A percentile compares a stretch with the other conserved stretches of the same genome.
Conservation (phyloP, 1,140 invertebrate genomes). For the Drosophila ogumai region DNA sequence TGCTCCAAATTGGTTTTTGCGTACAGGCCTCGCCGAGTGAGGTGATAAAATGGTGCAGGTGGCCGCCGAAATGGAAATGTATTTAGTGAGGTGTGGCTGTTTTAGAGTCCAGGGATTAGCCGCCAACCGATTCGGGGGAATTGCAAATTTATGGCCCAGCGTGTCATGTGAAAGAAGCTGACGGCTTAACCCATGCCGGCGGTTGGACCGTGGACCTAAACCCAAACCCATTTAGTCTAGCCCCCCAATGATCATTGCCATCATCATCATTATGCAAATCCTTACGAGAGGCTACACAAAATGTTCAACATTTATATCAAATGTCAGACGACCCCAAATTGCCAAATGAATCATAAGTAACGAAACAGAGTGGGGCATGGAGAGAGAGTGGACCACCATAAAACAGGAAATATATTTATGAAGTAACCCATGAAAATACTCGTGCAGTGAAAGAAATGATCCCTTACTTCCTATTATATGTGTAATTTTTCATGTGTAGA, state of each 20-base stretch:
- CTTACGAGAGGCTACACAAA: constrained; percentile 48
- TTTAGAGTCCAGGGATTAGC: constrained; percentile 40
- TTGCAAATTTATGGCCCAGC: constrained; percentile 61
- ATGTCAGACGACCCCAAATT: constrained; percentile 75
- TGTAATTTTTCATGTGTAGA: not conserved
- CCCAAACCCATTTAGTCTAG: constrained; percentile 34
- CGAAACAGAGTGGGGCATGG: constrained; percentile 18
- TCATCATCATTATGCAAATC: constrained; percentile 71
- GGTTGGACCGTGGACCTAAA: constrained; percentile 1
- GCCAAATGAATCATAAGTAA: constrained; percentile 79
- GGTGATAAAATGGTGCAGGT: constrained; percentile 76
- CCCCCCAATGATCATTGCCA: constrained; percentile 38
- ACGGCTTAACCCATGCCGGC: constrained; percentile 37
- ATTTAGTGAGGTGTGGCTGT: constrained; percentile 46
- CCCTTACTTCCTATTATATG: not conserved
- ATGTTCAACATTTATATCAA: constrained; percentile 74
- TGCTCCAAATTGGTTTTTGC: constrained; percentile 77
- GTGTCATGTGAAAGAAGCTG: constrained; percentile 66
- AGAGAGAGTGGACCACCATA: constrained; percentile 58
- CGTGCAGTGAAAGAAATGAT: constrained; percentile 17
- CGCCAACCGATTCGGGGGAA: constrained; percentile 39
- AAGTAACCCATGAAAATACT: constrained; percentile 54
- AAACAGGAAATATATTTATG: constrained; percentile 79
- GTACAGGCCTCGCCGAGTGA: constrained; percentile 22
- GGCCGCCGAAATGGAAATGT: constrained; percentile 45